These are phyloP conservation scores for Eulemur rubriventer DNA, from an alignment of 2,797 vertebrate genomes.

Conservation along the genomic window DNA sequence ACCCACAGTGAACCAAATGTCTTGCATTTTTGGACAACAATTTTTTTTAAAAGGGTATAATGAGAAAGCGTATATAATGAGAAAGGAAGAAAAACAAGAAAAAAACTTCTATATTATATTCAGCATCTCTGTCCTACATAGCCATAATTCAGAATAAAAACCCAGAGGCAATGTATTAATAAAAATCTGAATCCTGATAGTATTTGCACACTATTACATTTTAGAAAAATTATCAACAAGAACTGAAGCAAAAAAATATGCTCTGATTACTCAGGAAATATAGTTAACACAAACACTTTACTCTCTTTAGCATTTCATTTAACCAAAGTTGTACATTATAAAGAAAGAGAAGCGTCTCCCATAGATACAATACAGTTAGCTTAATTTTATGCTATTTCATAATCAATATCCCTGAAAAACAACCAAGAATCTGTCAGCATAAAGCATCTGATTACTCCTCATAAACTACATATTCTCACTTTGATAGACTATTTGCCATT, in stretches of 20 bases:
- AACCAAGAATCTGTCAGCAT: not conserved
- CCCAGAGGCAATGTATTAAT: not conserved
- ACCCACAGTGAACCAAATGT: not conserved
- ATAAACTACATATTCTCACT: slow-evolving; percentile 3
- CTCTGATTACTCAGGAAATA: slow-evolving; percentile 29
- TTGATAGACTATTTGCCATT: slow-evolving; percentile 4
- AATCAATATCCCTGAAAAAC: slow-evolving; percentile 33
- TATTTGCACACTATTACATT: not conserved
- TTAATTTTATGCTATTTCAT: slow-evolving; percentile 43
- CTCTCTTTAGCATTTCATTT: not conserved
- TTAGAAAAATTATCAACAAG: slow-evolving; percentile 40
- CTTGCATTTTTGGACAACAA: not conserved
- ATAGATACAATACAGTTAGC: not conserved
- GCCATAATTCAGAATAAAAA: slow-evolving; percentile 34
- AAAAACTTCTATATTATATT: not conserved
- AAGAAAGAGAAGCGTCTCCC: not conserved
- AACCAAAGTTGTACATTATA: not conserved
- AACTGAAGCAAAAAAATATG: slow-evolving; percentile 37
- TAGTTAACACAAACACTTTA: not conserved
- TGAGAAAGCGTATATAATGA: not conserved
- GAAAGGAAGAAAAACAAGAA: not conserved
- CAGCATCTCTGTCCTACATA: not conserved
- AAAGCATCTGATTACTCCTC: not conserved
- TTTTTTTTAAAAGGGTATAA: not conserved
- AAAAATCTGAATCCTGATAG: slow-evolving; percentile 6